Conservation (phyloP, 2,113 vertebrate species). For the Brachyhypopomus occidentalis region DNA sequence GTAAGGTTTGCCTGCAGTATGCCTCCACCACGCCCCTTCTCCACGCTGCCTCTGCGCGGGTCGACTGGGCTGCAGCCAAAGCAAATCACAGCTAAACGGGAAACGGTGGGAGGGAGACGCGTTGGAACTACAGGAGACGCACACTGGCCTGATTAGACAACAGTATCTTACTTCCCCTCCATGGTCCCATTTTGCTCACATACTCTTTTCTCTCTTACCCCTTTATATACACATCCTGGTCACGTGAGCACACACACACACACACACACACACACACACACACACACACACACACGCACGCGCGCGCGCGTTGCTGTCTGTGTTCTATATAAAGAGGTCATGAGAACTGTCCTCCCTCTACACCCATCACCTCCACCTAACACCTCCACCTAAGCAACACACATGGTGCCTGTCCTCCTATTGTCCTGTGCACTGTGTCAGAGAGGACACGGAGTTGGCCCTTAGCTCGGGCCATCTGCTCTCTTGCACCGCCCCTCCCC, state of each 20-base stretch:
- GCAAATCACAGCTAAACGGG: slow-evolving; percentile 20
- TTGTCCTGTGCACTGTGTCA: slow-evolving; percentile 46
- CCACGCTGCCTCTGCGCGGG: slow-evolving; percentile 26
- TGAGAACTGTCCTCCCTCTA: not conserved
- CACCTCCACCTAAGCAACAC: slow-evolving; percentile 27
- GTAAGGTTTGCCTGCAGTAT: not conserved
- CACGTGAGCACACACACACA: not conserved
- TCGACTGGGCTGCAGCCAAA: slow-evolving; percentile 34
- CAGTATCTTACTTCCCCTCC: slow-evolving; percentile 34
- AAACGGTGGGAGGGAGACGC: slow-evolving; percentile 28
- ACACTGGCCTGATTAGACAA: slow-evolving; percentile 53
- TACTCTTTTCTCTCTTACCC: not conserved
- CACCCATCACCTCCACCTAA: slow-evolving; percentile 23
- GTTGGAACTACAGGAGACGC: slow-evolving; percentile 57
- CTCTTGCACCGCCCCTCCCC: not conserved
- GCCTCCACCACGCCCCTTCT: slow-evolving; percentile 14
- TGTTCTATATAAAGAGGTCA: slow-evolving; percentile 15
- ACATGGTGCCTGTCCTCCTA: slow-evolving; percentile 40
- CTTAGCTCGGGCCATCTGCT: slow-evolving; percentile 50
- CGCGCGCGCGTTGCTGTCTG: slow-evolving; percentile 3
- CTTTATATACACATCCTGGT: not conserved
- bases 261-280: not conserved
- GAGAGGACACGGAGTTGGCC: slow-evolving; percentile 53
- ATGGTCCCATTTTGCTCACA: slow-evolving; percentile 45
- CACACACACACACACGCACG: not conserved